Percentiles rank a stretch among this genome's conserved stretches.
Evolutionary conservation across 2,797 vertebrate species (phyloP).

Genomic region (Mormyrops attenuatus): DNA sequence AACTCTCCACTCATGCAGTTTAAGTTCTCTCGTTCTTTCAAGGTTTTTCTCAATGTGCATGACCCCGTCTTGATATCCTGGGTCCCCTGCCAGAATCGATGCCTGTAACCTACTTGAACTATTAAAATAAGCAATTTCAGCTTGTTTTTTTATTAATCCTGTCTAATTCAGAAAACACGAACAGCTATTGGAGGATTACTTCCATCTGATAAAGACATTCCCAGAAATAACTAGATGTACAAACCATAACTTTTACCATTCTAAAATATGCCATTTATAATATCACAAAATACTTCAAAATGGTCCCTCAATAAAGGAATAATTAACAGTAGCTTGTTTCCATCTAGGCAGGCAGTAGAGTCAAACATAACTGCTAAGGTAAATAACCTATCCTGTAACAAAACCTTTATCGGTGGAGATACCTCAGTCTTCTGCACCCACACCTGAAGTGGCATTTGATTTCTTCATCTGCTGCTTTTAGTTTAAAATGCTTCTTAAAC

Average conservation of each 20-base stretch:
- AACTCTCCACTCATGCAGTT: not conserved
- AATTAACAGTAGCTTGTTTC: not conserved
- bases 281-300: not conserved
- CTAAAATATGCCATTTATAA: not conserved
- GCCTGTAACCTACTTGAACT: not conserved
- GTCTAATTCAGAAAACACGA: not conserved
- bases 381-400: not conserved
- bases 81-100: not conserved
- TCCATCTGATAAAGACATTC: not conserved
- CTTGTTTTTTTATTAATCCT: not conserved
- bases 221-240: not conserved
- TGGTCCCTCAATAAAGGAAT: not conserved
- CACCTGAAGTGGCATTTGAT: not conserved
- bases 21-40: not conserved
- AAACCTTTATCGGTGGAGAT: not conserved
- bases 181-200: not conserved
- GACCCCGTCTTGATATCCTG: not conserved
- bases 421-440: not conserved
- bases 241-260: not conserved
- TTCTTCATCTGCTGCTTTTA: not conserved
- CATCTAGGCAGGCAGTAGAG: not conserved
- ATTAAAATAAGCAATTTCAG: not conserved
- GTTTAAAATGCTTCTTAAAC: not conserved
- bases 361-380: not conserved
- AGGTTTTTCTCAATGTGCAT: not conserved